Conservation (phyloP, 2,113 vertebrate genomes). For the Syngnathus scovelli region DNA sequence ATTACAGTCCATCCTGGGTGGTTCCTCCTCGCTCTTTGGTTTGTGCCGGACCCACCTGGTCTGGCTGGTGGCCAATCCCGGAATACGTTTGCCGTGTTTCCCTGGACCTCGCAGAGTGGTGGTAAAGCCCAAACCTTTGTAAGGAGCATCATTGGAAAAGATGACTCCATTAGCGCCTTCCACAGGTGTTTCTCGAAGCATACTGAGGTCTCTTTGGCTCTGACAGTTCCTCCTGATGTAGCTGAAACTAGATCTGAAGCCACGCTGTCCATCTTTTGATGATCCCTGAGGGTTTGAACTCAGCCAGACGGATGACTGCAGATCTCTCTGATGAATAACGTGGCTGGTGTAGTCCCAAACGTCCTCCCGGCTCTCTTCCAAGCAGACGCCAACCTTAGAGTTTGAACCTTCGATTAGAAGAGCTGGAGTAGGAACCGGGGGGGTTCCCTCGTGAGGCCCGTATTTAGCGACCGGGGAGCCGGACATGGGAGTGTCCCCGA, state of each 20-base stretch:
- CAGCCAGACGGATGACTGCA: constrained; percentile 50
- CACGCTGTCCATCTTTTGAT: constrained; percentile 32
- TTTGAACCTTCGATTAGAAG: constrained; percentile 45
- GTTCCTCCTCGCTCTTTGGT: constrained; percentile 2
- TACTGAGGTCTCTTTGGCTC: constrained; percentile 48
- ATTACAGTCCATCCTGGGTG: constrained; percentile 24
- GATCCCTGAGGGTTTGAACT: constrained; percentile 42
- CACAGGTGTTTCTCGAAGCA: constrained; percentile 35
- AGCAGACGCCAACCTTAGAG: constrained; percentile 36
- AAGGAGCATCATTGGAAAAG: constrained; percentile 59
- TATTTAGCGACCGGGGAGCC: constrained; percentile 54
- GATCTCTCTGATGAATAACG: constrained; percentile 43
- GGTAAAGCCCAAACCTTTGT: constrained; percentile 25
- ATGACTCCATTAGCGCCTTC: constrained; percentile 50
- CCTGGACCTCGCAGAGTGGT: constrained; percentile 27
- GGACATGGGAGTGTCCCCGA: constrained; percentile 22
- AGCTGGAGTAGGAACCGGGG: constrained; percentile 29
- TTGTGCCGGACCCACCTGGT: constrained; percentile 23
- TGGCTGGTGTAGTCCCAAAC: constrained; percentile 49
- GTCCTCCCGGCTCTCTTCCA: constrained; percentile 47
- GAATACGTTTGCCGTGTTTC: constrained; percentile 29
- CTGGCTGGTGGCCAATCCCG: constrained; percentile 32
- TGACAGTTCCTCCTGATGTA: constrained; percentile 43
- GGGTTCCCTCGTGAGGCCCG: constrained; percentile 31
- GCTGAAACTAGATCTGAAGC: constrained; percentile 48